phyloP scores from a whole-genome alignment of 2,888 invertebrate genomes.

The Cephus runcator region DNA sequence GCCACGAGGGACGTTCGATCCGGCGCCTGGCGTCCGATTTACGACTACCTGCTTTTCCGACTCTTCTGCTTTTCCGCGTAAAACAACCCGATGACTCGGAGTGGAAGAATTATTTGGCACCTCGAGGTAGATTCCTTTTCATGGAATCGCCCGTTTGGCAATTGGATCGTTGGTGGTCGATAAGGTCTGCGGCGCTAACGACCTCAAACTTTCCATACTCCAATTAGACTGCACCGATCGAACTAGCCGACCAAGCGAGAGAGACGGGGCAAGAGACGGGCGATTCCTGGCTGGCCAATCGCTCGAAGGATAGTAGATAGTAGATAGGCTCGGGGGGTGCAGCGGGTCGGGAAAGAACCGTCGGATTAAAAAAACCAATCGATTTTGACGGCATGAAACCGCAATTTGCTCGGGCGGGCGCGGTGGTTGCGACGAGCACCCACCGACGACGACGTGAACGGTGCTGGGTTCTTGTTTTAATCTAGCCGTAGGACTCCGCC shows the following conservation, averaged over 20 bases:
- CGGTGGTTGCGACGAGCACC: conserved; percentile 3
- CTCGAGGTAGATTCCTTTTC: no score
- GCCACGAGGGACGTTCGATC: no score
- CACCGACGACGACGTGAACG: conserved; percentile 8
- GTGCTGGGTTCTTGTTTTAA: conserved; percentile 14
- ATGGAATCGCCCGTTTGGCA: no score
- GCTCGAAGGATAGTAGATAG: no score
- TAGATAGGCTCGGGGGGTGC: no score
- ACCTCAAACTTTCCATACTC: conserved; percentile 59
- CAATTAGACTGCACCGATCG: conserved; percentile 44
- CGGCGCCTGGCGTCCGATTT: no score
- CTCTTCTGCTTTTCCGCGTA: no score
- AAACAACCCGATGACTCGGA: no score
- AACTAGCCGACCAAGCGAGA: conserved; percentile 9
- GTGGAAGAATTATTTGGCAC: no score
- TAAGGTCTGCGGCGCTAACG: conserved; percentile 55
- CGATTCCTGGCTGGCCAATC: no score
- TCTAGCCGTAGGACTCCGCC: background rate
- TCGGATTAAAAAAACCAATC: conserved; percentile 31
- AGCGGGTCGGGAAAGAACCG: no score
- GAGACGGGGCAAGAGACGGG: conserved; percentile 6
- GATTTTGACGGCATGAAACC: conserved; percentile 46
- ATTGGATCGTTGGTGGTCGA: conserved; percentile 22
- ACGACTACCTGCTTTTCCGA: no score
- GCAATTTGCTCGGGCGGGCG: conserved; percentile 26